Base-by-base conservation (phyloP, 2,888 invertebrate genomes). In the Tachina fera region DNA sequence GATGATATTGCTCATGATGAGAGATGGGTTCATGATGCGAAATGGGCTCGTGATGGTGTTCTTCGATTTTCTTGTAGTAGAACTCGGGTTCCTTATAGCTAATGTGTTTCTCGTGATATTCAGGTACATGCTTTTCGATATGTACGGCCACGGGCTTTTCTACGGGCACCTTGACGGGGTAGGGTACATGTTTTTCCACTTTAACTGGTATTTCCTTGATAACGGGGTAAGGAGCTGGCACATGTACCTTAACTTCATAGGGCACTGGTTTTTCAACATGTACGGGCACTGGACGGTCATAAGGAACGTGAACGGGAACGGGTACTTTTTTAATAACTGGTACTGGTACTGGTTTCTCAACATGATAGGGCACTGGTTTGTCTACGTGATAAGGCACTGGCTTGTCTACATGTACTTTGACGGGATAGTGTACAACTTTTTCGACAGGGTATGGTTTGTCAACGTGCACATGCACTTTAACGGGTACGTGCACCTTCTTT, bases 401-500 rank as follows among this genome's bases (percentile, higher is more conserved):
- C 92, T 95, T 94, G 90, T 95, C 95, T 51, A 95, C 94, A 84
- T 94, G 95, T 43, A 95, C 95, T 90, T 95, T 95, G 19, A 96
- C 96, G 87, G 96, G 95, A 94, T 96, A 96, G 43, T 96, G 96
- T 11, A 94, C 95, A 89, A 95, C 94, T 92, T 96, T 96, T 89
- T 96, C 96, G 0, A 96, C 96, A 43, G 96, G 96, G 49, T 95
- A 94, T 14, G 94, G 96, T 41, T 96, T 96, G 91, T 96, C 96
- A 9, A 97, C 96, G 70, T 94, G 94, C 88, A 96, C 96, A 90
- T 96, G 94, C 87, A 96, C 96, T 91, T 96, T 95, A 43, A 96
- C 96, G 87, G 95, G 95, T 89, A 92, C 92, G 84, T 94, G 95
- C 74, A 95, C 94, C 89, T 94, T 94, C 92, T 95, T 95, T 86